A percentile compares a stretch with the other conserved stretches of the same genome.
phyloP scores from a whole-genome alignment of 2,888 invertebrate species.

The Drosophila sordidapex region DNA sequence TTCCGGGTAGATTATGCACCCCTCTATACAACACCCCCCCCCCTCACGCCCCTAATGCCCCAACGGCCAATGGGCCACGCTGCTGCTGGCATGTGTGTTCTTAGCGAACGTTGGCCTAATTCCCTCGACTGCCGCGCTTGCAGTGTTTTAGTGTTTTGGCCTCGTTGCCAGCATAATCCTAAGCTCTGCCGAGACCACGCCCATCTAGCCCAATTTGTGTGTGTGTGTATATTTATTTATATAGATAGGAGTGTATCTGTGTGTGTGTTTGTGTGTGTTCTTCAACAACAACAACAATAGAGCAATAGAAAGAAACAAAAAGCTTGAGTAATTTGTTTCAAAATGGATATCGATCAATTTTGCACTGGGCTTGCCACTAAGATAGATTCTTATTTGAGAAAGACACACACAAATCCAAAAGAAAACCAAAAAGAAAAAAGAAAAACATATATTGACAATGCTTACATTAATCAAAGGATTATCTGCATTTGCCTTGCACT shows the following conservation, averaged over 20 bases:
- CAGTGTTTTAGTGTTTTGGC: conserved; percentile 44
- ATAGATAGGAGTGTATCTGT: background rate
- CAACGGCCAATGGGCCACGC: conserved; percentile 16
- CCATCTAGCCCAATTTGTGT: conserved; percentile 12
- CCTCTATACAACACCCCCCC: background rate
- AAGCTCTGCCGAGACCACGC: conserved; percentile 49
- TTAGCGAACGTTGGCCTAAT: conserved; percentile 62
- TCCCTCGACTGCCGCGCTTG: conserved; percentile 42
- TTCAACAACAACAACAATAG: background rate
- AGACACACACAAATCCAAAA: background rate
- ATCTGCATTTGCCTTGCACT: conserved; percentile 25
- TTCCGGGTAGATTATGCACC: background rate
- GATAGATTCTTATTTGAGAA: background rate
- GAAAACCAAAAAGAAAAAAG: background rate
- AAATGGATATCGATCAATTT: conserved; percentile 70
- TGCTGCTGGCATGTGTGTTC: conserved; percentile 13
- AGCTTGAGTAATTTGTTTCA: conserved; percentile 49
- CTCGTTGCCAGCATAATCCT: conserved; percentile 73
- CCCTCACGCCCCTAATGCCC: background rate
- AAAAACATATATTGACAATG: conserved; percentile 21
- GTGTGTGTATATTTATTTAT: background rate
- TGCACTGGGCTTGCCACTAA: conserved; percentile 1
- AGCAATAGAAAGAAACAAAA: conserved; percentile 3
- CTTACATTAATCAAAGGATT: conserved; percentile 52
- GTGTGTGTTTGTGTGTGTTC: conserved; percentile 3